Evolutionary conservation across 1,140 invertebrate species (phyloP), one percentile per base, ranked within the genome.

Genomic region (Samia ricini): DNA sequence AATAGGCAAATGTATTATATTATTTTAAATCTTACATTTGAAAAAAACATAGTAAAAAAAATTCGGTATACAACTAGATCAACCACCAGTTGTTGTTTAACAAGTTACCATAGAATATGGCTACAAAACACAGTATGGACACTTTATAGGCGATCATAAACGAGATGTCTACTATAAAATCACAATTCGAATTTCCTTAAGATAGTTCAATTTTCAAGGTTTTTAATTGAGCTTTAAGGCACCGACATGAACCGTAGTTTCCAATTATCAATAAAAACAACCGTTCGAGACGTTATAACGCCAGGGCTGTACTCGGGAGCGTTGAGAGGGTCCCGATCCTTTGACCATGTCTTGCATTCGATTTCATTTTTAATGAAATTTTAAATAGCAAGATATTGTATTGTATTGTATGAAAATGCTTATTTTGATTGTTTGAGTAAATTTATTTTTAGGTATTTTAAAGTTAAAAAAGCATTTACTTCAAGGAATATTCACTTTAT

Each of bases 151-250:
- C 59, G 61, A 57, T 72, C 71, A 62, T 69, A 72, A 72, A 72
- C 60, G 26, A 51, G 26, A 49, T 61, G 62, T 60, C 52, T 62
- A 64, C 67, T 64, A 70, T 74, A 70, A 74, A 68, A 74, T 61
- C 58, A 65, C 68, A 56, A 69, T 64, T 76, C 67, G 69, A 65
- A 71, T 76, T 69, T 67, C 63, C 71, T 62, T 60, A 69, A 68
- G 69, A 69, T 65, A 69, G 67, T 68, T 74, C 64, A 67, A 77
- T 74, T 76, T 72, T 71, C 66, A 67, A 77, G 60, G 52, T 70
- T 68, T n/a, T n/a, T 68, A 72, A 76, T 76, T 71, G 74, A 67
- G 61, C 61, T 69, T 61, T 70, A 66, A 69, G 66, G 59, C 63
- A 60, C 62, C 59, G 65, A 64, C 69, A 52, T 57, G 61, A 64